Conservation (phyloP, 2,888 invertebrate species). For the Mimas tiliae region DNA sequence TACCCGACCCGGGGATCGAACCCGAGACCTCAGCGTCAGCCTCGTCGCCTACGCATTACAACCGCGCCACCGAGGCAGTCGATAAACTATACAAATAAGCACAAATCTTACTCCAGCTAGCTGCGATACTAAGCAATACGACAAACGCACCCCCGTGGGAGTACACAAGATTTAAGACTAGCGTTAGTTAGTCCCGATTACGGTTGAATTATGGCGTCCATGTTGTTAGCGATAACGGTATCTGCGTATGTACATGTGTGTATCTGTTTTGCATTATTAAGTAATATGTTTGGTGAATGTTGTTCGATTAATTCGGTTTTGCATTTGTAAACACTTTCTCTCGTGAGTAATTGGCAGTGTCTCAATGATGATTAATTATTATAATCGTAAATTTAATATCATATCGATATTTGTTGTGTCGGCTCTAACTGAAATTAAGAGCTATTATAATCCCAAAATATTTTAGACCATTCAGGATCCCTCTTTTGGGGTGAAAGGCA, state of each 20-base stretch:
- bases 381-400: too few relatives aligned
- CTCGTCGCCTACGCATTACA: too few relatives aligned
- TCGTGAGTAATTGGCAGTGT: too few relatives aligned
- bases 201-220: slow-evolving; percentile 18
- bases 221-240: slow-evolving; percentile 1
- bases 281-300: slow-evolving; percentile 9
- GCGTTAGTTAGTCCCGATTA: slow-evolving; percentile 24
- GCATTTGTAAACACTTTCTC: background rate
- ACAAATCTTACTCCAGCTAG: background rate
- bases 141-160: slow-evolving; percentile 15
- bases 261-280: slow-evolving; percentile 11
- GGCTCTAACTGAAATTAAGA: too few relatives aligned
- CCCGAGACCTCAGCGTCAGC: too few relatives aligned
- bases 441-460: too few relatives aligned
- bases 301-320: background rate
- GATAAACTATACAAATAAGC: background rate
- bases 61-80: too few relatives aligned
- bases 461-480: too few relatives aligned
- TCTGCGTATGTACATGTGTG: background rate
- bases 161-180: slow-evolving; percentile 18
- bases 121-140: slow-evolving; percentile 4
- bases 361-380: too few relatives aligned
- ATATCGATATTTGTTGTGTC: too few relatives aligned
- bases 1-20: too few relatives aligned
- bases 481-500: too few relatives aligned